Conservation (phyloP, 2,797 vertebrate genomes). For the Apogon talboti region DNA sequence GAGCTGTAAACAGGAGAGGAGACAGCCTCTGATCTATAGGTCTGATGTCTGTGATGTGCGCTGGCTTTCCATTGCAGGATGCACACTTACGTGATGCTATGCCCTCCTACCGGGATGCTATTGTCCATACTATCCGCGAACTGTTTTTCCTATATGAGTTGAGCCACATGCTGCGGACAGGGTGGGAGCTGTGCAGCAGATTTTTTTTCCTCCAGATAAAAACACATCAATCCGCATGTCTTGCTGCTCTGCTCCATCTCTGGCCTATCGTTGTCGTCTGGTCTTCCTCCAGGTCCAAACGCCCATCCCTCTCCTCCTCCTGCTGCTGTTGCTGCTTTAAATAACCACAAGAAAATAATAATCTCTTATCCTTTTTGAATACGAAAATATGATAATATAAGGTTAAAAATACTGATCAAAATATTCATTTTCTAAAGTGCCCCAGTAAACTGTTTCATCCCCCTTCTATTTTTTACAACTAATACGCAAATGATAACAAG, state of each 20-base stretch:
- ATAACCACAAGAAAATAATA: background rate
- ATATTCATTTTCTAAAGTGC: too few species aligned
- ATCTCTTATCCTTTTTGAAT: too few species aligned
- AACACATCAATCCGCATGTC: background rate
- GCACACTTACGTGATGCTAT: conserved; percentile 30
- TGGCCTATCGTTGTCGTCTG: background rate
- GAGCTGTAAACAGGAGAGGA: background rate
- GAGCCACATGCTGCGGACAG: background rate
- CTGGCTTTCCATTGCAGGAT: conserved; percentile 10
- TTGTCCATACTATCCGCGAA: conserved; percentile 30
- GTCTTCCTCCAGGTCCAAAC: conserved; percentile 22
- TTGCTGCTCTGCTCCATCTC: background rate
- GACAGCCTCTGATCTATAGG: background rate
- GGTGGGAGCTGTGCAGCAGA: background rate
- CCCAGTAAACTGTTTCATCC: too few species aligned
- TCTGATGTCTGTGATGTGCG: background rate
- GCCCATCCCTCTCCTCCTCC: background rate
- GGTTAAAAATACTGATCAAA: too few species aligned
- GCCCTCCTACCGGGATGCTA: conserved; percentile 25
- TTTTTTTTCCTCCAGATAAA: background rate
- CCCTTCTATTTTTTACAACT: too few species aligned
- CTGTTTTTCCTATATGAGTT: conserved; percentile 22
- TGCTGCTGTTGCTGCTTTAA: background rate
- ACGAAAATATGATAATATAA: too few species aligned
- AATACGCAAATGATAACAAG: too few species aligned